A percentile compares a stretch with the other conserved stretches of the same genome.
Conservation (phyloP, 2,888 invertebrate genomes). For the Euclidia mi region DNA sequence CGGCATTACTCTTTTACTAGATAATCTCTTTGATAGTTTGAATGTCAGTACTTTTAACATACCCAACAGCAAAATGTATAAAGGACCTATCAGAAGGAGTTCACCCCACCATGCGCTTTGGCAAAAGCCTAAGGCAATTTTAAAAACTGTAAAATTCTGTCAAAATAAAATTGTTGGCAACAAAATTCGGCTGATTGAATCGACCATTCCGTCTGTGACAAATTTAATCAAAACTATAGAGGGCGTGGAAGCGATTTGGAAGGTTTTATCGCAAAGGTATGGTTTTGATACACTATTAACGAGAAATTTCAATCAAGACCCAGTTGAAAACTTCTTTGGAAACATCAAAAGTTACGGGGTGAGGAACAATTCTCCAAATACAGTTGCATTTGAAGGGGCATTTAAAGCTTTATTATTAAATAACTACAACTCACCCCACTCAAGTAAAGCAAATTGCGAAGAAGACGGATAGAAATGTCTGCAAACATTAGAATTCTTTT, state of each 20-base stretch:
- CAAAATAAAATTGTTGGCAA: background rate
- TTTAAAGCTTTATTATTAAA: slow-evolving; percentile 10
- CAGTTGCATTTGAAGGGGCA: slow-evolving; percentile 11
- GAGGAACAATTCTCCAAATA: slow-evolving; percentile 22
- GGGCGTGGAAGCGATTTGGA: background rate
- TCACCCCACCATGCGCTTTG: slow-evolving; percentile 14
- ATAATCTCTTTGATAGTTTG: background rate
- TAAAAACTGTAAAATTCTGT: slow-evolving; percentile 6
- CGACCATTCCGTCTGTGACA: slow-evolving; percentile 5
- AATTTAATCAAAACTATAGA: slow-evolving; percentile 5
- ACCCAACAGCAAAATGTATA: slow-evolving; percentile 17
- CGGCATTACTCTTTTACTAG: background rate
- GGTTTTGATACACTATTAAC: slow-evolving; percentile 18
- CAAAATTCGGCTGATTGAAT: slow-evolving; percentile 7
- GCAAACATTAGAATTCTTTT: slow-evolving; percentile 4
- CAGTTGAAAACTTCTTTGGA: slow-evolving; percentile 39
- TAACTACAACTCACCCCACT: slow-evolving; percentile 11
- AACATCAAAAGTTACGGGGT: slow-evolving; percentile 30
- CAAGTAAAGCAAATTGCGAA: slow-evolving; percentile 1
- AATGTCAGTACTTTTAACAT: background rate
- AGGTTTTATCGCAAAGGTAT: background rate
- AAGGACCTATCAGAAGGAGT: slow-evolving; percentile 11
- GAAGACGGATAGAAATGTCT: slow-evolving; percentile 12
- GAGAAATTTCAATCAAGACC: too few relatives aligned
- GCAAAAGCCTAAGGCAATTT: slow-evolving; percentile 2